These are phyloP conservation scores for Podarcis raffonei DNA, from an alignment of 2,113 vertebrate genomes.

Conservation along the genomic window DNA sequence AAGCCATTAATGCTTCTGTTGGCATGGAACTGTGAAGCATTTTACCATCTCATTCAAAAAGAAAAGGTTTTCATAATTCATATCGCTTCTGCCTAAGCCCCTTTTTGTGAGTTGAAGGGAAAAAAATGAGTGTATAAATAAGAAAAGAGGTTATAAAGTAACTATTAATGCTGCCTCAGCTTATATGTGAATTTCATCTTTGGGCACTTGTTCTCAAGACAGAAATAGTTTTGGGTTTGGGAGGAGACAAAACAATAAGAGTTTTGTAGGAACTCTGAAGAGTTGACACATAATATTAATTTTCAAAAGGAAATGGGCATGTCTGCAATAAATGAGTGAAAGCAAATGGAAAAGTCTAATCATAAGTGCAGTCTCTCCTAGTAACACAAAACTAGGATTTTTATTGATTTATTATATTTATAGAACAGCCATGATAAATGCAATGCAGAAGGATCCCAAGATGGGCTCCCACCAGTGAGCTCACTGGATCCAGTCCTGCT, in stretches of 20 bases:
- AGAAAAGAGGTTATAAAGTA: conserved; percentile 21
- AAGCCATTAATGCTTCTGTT: conserved; percentile 33
- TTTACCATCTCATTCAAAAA: conserved; percentile 52
- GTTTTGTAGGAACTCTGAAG: background rate
- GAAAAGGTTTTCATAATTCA: background rate
- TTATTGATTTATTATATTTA: background rate
- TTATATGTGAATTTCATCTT: background rate
- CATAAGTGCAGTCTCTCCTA: background rate
- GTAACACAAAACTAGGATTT: background rate
- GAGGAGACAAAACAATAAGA: background rate
- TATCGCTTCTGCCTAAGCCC: background rate
- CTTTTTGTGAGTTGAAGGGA: conserved; percentile 30
- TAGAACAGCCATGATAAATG: background rate
- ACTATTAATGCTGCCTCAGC: conserved; percentile 17
- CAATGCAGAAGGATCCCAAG: background rate
- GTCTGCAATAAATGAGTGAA: background rate
- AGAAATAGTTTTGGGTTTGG: conserved; percentile 5
- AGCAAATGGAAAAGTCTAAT: background rate
- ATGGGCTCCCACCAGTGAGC: background rate
- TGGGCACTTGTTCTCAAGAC: conserved; percentile 16
- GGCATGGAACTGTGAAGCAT: conserved; percentile 48
- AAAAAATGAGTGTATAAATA: conserved; percentile 43
- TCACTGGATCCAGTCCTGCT: background rate
- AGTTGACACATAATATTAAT: background rate
- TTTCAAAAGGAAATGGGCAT: background rate